Percentiles rank a stretch among this genome's conserved stretches.
Conservation (phyloP, 2,888 invertebrate species). For the Spodoptera picta region DNA sequence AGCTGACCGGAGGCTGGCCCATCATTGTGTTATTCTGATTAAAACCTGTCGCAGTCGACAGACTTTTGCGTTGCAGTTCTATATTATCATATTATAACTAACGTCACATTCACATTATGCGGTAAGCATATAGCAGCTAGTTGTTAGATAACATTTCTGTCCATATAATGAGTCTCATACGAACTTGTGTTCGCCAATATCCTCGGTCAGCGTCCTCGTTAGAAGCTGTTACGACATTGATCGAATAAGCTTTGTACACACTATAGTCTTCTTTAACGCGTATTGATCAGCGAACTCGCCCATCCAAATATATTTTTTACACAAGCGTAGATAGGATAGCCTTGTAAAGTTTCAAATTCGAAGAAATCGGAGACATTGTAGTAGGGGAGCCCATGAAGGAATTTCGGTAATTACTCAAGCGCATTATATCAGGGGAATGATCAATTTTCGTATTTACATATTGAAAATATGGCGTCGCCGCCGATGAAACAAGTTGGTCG, state of each 20-base stretch:
- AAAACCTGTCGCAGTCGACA: background rate
- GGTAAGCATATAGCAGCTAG: background rate
- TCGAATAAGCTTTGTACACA: conserved; percentile 53
- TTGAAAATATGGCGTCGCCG: too few species aligned
- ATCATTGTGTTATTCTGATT: conserved; percentile 3
- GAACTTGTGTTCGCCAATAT: conserved; percentile 11
- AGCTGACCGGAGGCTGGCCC: too few species aligned
- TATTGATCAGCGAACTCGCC: conserved; percentile 62
- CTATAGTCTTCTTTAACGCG: conserved; percentile 38
- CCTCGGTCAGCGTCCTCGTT: conserved; percentile 17
- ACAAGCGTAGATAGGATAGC: conserved; percentile 82
- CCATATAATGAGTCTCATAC: background rate
- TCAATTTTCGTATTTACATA: too few species aligned
- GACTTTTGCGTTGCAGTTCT: background rate
- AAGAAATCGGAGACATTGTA: conserved; percentile 47
- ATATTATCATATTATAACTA: background rate
- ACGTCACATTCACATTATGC: background rate
- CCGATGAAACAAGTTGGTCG: too few species aligned
- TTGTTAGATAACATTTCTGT: background rate
- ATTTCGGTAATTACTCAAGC: too few species aligned
- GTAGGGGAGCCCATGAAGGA: too few species aligned
- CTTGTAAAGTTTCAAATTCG: conserved; percentile 74
- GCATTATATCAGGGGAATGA: too few species aligned
- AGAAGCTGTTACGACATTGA: conserved; percentile 33
- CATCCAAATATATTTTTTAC: conserved; percentile 76